A percentile compares a stretch with the other conserved stretches of the same genome.
Conservation (phyloP, 2,888 invertebrate species). For the Hirudinaria manillensis region DNA sequence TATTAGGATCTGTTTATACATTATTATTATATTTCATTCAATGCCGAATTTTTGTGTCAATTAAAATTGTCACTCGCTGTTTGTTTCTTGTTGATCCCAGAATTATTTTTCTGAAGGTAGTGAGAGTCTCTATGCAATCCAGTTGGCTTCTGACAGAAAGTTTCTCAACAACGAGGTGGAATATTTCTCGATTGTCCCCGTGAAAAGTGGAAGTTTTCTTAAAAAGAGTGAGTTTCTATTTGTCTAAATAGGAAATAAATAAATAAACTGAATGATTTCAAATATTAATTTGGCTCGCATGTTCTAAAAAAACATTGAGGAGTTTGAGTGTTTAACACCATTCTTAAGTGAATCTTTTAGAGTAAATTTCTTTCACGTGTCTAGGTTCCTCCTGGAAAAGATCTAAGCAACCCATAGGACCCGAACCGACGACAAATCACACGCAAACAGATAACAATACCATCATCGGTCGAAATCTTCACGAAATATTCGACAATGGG, state of each 20-base stretch:
- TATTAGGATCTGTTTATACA: too few species aligned
- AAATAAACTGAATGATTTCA: not conserved
- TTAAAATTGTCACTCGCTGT: too few species aligned
- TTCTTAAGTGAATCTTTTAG: not conserved
- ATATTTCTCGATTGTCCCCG: constrained; percentile 9
- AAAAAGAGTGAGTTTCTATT: not conserved
- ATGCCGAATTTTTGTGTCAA: too few species aligned
- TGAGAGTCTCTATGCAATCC: constrained; percentile 18
- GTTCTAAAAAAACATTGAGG: not conserved
- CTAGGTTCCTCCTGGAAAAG: constrained; percentile 1
- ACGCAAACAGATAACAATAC: not conserved
- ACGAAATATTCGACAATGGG: not conserved
- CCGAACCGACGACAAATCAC: not conserved
- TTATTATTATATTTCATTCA: too few species aligned
- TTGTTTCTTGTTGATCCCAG: too few species aligned
- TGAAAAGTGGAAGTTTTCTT: constrained; percentile 8
- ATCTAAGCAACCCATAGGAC: not conserved
- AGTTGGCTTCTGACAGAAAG: constrained; percentile 24
- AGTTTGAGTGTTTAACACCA: not conserved
- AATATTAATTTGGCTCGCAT: too few species aligned
- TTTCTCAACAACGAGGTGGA: constrained; percentile 9
- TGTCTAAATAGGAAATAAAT: not conserved
- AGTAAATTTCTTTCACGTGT: not conserved
- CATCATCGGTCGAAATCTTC: not conserved
- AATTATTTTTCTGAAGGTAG: not conserved